Evolutionary conservation across 2,888 invertebrate species (phyloP), one percentile per base, ranked within the genome.

Genomic region (Papilio protenor): DNA sequence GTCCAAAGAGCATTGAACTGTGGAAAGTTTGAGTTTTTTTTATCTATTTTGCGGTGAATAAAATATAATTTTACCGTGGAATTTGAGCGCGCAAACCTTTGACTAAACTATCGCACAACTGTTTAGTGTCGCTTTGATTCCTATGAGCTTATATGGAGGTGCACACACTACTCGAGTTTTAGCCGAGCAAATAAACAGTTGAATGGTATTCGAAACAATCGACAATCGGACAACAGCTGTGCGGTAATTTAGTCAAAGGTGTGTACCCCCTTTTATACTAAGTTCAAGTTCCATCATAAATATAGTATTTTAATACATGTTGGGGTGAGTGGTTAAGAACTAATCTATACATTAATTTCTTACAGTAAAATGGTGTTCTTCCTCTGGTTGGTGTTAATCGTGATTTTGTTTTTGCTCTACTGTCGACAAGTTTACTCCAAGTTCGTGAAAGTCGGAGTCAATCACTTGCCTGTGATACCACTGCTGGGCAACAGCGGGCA

Each of bases 401-500:
- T 79, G n/a, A 71, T 75, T 1, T 79, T 79, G 11, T 14, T 81
- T 5, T 27, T 40, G 18, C 69, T 82, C 27, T 81, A 81, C 75
- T 69, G 78, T 1, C 73, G 76, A 11, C 77, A 74, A 18, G 40
- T 61, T 5, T 81, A 81, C 76, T 76, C 77, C 8, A 78, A 79
- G 45, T 83, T 84, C 77, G 55, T 73, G 40, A 77, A 73, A 11
- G 57, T 73, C 12, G 83, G 83, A 3, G 79, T 85, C 6, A 82
- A 82, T 75, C 78, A 80, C 77, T 71, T 81, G 2, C 81, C 81
- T 8, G 71, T 78, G 0, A 40, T 78, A 40, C 84, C 84, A 16
- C 52, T 84, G 8, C 23, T 84, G 18, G 84, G 84, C 3, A 81
- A 82, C 75, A 82, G 82, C 77, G 66, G 57, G 0, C 61, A 40